phyloP scores from a whole-genome alignment of 1,140 invertebrate genomes.

The Propsilocerus akamusi region DNA sequence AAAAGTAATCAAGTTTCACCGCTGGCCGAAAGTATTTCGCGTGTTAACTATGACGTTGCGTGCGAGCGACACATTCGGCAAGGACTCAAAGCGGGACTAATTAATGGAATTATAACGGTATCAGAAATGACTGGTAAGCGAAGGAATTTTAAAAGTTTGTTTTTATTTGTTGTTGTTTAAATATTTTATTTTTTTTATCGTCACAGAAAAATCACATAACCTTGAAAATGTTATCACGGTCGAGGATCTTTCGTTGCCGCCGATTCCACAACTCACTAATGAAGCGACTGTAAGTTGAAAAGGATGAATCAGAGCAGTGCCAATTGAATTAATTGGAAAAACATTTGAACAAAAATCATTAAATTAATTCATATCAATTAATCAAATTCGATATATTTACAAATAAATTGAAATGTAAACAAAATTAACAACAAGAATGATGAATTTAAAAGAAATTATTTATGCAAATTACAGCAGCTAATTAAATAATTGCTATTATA shows the following conservation, averaged over 20 bases:
- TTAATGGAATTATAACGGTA: not conserved
- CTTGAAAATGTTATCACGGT: not conserved
- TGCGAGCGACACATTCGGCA: not conserved
- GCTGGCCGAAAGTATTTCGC: not conserved
- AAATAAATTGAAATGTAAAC: no score
- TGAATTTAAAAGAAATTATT: no score
- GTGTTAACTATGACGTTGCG: not conserved
- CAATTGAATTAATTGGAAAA: not conserved
- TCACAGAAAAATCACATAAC: not conserved
- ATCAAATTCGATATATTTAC: no score
- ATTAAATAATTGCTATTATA: no score
- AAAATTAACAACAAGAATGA: no score
- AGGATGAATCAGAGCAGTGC: not conserved
- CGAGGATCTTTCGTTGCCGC: not conserved
- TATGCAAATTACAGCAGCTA: no score
- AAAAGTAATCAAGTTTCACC: constrained; percentile 1
- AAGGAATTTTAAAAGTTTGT: not conserved
- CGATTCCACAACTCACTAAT: not conserved
- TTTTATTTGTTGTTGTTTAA: no score
- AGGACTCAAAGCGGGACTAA: not conserved
- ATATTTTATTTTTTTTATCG: not conserved
- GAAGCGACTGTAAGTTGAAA: not conserved
- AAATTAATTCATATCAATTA: no score
- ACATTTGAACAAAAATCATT: not conserved
- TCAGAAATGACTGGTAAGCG: constrained; percentile 1